These are phyloP conservation scores for Homarus gammarus DNA, from an alignment of 2,888 invertebrate species.

Conservation along the genomic window DNA sequence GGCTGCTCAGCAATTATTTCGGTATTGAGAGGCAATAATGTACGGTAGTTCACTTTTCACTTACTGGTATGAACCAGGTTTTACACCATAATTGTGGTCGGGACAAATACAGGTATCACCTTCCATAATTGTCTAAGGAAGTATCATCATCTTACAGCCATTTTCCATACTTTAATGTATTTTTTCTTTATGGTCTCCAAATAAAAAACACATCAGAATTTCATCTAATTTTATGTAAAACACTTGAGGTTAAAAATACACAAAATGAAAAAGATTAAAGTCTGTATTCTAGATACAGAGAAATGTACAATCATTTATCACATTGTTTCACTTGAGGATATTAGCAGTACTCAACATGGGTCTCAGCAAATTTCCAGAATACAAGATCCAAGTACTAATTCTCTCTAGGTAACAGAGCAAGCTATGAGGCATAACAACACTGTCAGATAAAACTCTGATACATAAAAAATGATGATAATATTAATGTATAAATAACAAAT, in stretches of 20 bases:
- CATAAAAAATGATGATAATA: neutral
- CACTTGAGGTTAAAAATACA: neutral
- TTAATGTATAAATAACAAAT: neutral
- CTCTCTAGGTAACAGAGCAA: neutral
- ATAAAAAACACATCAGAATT: neutral
- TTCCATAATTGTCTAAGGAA: too few relatives aligned
- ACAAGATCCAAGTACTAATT: neutral
- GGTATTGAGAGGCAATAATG: too few relatives aligned
- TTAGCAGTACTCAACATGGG: neutral
- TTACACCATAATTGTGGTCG: too few relatives aligned
- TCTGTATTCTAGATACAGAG: slow-evolving; percentile 47
- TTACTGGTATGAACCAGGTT: too few relatives aligned
- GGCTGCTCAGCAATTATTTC: too few relatives aligned
- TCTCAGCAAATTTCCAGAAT: neutral
- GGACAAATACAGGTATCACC: too few relatives aligned
- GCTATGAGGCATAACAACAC: neutral
- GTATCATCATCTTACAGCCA: too few relatives aligned
- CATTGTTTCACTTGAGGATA: slow-evolving; percentile 19
- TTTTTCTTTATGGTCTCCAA: too few relatives aligned
- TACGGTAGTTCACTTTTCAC: too few relatives aligned
- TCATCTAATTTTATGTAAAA: too few relatives aligned
- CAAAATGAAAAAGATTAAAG: slow-evolving; percentile 34
- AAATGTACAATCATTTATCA: slow-evolving; percentile 54
- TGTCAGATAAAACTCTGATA: slow-evolving; percentile 7
- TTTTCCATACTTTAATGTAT: too few relatives aligned